Percentiles rank a stretch among this genome's conserved stretches.
These are phyloP conservation scores for Pterois miles DNA, from an alignment of 2,797 vertebrate species.

Conservation along the genomic window DNA sequence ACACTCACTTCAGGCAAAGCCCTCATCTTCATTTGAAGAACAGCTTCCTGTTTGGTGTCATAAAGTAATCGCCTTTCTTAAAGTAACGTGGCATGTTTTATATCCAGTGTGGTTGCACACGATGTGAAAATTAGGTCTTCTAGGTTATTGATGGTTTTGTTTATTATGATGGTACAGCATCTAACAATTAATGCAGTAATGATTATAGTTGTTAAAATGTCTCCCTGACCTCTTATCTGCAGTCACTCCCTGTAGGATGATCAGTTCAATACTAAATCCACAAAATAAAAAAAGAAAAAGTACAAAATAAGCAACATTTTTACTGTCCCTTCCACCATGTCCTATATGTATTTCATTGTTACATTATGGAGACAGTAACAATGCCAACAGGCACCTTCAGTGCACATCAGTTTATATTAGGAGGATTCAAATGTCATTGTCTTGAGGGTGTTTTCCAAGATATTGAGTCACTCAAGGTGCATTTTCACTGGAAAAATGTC, in stretches of 20 bases:
- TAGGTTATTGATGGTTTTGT: not conserved
- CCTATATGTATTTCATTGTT: not conserved
- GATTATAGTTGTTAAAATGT: not conserved
- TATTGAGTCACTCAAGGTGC: not conserved
- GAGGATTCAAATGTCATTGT: not conserved
- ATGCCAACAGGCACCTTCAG: not conserved
- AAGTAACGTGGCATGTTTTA: not conserved
- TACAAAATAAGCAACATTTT: slow-evolving; percentile 4
- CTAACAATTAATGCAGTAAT: not conserved
- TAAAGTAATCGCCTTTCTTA: no score
- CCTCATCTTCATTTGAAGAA: not conserved
- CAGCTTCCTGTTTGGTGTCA: not conserved
- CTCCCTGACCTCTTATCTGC: not conserved
- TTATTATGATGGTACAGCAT: not conserved
- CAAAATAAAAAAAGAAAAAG: no score
- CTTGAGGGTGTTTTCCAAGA: not conserved
- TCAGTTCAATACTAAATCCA: no score
- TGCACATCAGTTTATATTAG: not conserved
- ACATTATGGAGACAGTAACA: not conserved
- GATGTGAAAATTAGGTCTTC: not conserved
- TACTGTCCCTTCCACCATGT: not conserved
- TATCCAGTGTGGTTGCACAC: no score
- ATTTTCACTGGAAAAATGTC: not conserved
- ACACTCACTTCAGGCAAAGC: not conserved
- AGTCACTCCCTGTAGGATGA: not conserved